Base-by-base conservation (phyloP, 1,140 invertebrate species). In the Odontomachus brunneus region DNA sequence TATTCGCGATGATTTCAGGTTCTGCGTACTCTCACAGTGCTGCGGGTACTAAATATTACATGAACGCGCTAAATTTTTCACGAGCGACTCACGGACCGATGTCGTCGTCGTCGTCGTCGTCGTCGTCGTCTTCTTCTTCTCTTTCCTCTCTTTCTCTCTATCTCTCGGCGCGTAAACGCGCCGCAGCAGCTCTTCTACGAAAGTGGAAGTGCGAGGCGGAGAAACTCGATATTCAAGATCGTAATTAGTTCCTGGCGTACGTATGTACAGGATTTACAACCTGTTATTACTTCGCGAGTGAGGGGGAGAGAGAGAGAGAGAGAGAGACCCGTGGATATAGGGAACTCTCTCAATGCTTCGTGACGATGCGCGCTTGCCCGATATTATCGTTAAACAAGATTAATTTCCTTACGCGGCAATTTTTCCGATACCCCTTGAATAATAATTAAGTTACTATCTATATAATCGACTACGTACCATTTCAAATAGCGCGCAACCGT, bases 191-290 rank as follows among this genome's bases (percentile, higher is more conserved):
- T 69, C 33, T 14, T 65, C 44, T 69, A 80, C 65, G 57, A 62
- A 75, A 63, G 72, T 63, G 12, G 55, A 75, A 53, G 78, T 72
- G 26, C 51, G 33, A 72, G 38, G 22, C 26, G 12, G n/a, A 15
- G 59, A 84, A 81, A 84, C 49, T 81, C 44, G 75, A 86, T 82
- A 72, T 66, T 80, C 82, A 7, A 57, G 14, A 85, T 76, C 69
- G 57, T 69, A 57, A 71, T 76, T 83, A 48, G 57, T 65, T 59
- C 33, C 22, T 15, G 5, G 9, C 12, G 3, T 74, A 60, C 12
- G 11, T 29, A 17, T 17, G 4, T 49, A 22, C 15, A n/a, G 12
- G 24, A 63, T 75, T 75, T 63, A 75, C 24, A 75, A 49, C 57
- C 14, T 63, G 72, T 75, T 62, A 62, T 63, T 51, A 63, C 44